phyloP scores from a whole-genome alignment of 2,797 vertebrate species.

The Propithecus deckenii region DNA sequence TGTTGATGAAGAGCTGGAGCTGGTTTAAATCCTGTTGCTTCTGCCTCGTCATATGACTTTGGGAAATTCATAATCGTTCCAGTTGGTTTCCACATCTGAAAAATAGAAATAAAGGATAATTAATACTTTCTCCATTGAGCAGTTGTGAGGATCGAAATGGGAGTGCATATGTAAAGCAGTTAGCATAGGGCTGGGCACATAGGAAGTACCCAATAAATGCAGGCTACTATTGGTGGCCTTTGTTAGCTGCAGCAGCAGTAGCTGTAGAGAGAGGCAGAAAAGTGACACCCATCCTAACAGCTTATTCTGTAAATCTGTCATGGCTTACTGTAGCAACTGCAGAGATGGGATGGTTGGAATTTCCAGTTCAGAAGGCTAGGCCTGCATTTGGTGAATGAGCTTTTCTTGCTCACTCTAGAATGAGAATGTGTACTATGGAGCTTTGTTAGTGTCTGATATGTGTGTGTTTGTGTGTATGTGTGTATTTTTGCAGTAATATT shows the following conservation, averaged over 20 bases:
- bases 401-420: background rate
- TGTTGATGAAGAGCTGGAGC: background rate
- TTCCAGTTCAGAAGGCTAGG: background rate
- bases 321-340: background rate
- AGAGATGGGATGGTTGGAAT: background rate
- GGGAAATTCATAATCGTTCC: background rate
- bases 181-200: background rate
- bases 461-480: background rate
- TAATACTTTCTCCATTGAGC: background rate
- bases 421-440: background rate
- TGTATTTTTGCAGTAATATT: background rate
- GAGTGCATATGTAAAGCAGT: background rate
- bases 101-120: constrained; percentile 11
- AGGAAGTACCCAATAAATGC: background rate
- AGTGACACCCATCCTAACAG: background rate
- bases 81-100: background rate
- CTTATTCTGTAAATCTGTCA: background rate
- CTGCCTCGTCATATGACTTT: background rate
- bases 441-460: background rate
- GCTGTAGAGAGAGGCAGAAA: constrained; percentile 1
- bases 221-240: background rate
- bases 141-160: background rate
- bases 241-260: background rate
- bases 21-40: background rate
- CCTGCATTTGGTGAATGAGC: background rate